Conservation (phyloP, 2,888 invertebrate species). For the Drosophila limbata region DNA sequence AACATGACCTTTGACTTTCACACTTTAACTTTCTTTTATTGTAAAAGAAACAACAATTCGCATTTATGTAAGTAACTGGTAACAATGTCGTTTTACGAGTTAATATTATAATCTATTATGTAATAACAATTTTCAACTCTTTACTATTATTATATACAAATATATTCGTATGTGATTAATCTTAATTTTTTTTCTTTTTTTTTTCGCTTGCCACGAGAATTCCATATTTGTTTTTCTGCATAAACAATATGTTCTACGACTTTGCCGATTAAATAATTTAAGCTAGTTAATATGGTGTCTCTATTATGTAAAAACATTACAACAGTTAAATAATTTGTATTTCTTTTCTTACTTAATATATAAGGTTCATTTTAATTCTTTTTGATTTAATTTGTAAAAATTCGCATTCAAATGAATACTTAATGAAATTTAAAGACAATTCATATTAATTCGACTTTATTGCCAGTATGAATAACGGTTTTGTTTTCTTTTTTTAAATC, state of each 20-base stretch:
- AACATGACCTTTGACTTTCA: slow-evolving; percentile 32
- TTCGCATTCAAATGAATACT: slow-evolving; percentile 24
- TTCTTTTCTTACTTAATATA: slow-evolving; percentile 1
- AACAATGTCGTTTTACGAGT: slow-evolving; percentile 65
- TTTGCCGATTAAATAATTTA: slow-evolving; percentile 27
- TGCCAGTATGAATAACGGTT: slow-evolving; percentile 12
- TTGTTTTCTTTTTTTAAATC: neutral
- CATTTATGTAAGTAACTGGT: slow-evolving; percentile 54
- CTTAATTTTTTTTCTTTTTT: slow-evolving; percentile 5
- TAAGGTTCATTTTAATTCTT: neutral
- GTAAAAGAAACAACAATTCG: slow-evolving; percentile 66
- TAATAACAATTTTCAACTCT: slow-evolving; percentile 60
- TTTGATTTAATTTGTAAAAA: slow-evolving; percentile 14
- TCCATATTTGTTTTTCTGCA: neutral
- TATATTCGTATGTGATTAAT: slow-evolving; percentile 22
- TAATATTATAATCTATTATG: slow-evolving; percentile 47
- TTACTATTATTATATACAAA: slow-evolving; percentile 59
- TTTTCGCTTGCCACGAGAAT: slow-evolving; percentile 21
- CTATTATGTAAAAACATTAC: slow-evolving; percentile 23
- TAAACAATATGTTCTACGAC: slow-evolving; percentile 15
- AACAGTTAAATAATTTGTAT: slow-evolving; percentile 17
- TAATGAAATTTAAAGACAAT: slow-evolving; percentile 51
- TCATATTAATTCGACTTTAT: slow-evolving; percentile 22
- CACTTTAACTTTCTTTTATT: slow-evolving; percentile 50
- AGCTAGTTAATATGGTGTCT: slow-evolving; percentile 28